Conservation (phyloP, 2,113 vertebrate species). For the Bubo blakistoni region DNA sequence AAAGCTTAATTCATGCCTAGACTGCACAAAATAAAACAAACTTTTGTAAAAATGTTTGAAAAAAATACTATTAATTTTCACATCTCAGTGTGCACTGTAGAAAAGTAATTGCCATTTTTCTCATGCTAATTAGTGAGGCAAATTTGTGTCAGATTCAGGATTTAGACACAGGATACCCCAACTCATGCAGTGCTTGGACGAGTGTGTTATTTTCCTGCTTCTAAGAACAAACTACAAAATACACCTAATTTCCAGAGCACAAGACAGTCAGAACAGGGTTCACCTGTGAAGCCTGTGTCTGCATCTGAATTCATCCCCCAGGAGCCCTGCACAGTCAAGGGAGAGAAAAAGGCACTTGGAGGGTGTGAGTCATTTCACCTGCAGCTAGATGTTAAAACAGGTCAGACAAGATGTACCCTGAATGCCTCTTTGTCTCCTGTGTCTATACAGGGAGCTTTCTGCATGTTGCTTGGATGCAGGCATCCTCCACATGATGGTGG, state of each 20-base stretch:
- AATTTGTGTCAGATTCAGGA: not conserved
- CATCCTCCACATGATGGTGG: not conserved
- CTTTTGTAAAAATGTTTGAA: not conserved
- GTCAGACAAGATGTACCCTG: not conserved
- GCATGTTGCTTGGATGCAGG: not conserved
- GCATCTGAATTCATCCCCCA: not conserved
- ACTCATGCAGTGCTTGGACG: rapidly evolving
- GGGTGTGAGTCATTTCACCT: slow-evolving; percentile 40
- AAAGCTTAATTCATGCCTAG: not conserved
- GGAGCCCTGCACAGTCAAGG: not conserved
- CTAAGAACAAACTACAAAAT: not conserved
- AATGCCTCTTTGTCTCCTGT: not conserved
- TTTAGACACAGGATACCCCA: not conserved
- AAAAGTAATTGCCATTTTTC: not conserved
- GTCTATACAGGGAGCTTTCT: not conserved
- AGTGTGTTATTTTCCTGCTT: not conserved
- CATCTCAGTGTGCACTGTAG: not conserved
- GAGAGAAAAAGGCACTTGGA: not conserved
- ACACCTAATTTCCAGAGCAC: not conserved
- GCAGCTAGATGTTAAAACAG: slow-evolving; percentile 19
- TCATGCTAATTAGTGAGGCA: not conserved
- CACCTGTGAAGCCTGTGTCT: not conserved
- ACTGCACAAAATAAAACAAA: not conserved
- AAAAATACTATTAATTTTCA: not conserved
- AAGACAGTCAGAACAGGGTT: not conserved